A percentile compares a stretch with the other conserved stretches of the same genome.
Conservation (phyloP, 2,888 invertebrate species). For the Harpalus rufipes region DNA sequence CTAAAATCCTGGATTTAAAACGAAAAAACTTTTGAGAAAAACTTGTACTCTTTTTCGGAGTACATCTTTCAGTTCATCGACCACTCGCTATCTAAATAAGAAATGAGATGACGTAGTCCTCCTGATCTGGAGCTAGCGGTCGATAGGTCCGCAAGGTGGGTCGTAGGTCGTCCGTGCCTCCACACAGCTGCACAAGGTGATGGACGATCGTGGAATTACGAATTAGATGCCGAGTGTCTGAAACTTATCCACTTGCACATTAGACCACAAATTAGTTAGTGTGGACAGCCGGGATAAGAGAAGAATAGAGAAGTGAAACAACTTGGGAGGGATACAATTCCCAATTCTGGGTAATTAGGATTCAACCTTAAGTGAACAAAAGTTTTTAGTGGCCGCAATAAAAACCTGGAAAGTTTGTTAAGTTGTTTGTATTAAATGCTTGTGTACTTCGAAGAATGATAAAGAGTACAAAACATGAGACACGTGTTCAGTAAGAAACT, state of each 20-base stretch:
- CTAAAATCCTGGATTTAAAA: not conserved
- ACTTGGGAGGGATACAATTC: not conserved
- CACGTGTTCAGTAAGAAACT: too few relatives aligned
- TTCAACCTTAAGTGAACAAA: not conserved
- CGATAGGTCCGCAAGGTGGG: conserved; percentile 28
- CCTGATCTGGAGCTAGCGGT: conserved; percentile 31
- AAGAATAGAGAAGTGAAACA: not conserved
- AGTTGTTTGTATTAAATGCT: too few relatives aligned
- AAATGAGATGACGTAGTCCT: conserved; percentile 33
- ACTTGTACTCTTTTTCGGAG: not conserved
- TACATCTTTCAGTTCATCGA: not conserved
- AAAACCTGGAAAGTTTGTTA: too few relatives aligned
- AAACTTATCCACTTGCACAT: conserved; percentile 1
- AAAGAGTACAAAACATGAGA: too few relatives aligned
- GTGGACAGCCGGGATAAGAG: not conserved
- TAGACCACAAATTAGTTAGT: not conserved
- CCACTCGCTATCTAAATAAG: conserved; percentile 1
- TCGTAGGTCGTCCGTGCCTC: conserved; percentile 8
- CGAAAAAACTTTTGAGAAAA: not conserved
- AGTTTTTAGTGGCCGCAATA: not conserved
- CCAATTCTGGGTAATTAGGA: not conserved
- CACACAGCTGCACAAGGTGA: conserved; percentile 7
- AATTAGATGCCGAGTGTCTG: not conserved
- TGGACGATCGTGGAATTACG: conserved; percentile 19
- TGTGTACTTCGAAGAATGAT: too few relatives aligned